These are phyloP conservation scores for Apamea sordens DNA, from an alignment of 2,888 invertebrate genomes.

Conservation along the genomic window DNA sequence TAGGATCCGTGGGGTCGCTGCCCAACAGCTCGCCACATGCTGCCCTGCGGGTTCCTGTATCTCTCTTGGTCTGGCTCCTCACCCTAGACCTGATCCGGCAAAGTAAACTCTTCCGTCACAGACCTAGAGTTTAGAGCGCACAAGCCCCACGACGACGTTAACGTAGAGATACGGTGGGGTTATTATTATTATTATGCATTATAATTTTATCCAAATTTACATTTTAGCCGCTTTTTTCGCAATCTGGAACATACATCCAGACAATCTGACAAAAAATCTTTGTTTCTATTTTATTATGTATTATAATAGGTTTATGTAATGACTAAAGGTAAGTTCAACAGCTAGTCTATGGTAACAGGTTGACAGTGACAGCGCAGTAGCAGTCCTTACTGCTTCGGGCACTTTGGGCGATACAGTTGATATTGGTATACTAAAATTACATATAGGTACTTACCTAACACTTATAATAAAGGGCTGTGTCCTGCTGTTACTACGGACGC, in stretches of 20 bases:
- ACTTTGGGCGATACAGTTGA: not conserved
- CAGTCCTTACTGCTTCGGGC: not conserved
- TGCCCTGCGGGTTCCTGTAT: too few species aligned
- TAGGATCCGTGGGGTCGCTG: too few species aligned
- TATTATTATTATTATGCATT: too few species aligned
- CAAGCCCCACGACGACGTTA: too few species aligned
- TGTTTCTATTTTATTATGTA: not conserved
- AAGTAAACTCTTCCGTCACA: too few species aligned
- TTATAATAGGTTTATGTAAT: not conserved
- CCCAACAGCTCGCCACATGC: too few species aligned
- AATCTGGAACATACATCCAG: not conserved
- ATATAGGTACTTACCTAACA: not conserved
- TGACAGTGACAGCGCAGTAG: not conserved
- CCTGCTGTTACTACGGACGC: constrained; percentile 11
- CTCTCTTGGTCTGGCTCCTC: too few species aligned
- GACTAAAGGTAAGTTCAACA: not conserved
- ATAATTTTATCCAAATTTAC: not conserved
- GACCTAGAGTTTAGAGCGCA: too few species aligned
- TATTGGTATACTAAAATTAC: not conserved
- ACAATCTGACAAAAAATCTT: not conserved
- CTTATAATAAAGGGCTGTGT: not conserved
- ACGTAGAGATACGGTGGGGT: too few species aligned
- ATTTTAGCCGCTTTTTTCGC: not conserved
- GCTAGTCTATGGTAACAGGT: not conserved
- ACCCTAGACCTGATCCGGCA: too few species aligned